Evolutionary conservation across 2,888 invertebrate species (phyloP).

Genomic region (Drosophila multiciliata): DNA sequence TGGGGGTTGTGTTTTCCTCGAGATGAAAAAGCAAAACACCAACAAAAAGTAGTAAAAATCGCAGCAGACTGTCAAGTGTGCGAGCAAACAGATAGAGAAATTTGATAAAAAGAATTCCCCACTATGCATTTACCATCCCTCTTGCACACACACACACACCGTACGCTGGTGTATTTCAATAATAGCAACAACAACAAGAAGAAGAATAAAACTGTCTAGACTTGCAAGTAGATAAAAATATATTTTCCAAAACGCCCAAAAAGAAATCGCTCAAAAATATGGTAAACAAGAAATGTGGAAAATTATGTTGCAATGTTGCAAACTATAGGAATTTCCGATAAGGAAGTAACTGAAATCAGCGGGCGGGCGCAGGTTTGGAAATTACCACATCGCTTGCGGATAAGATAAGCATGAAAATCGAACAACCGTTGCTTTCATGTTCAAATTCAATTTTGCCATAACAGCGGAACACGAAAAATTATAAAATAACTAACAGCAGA

Average conservation of each 20-base stretch:
- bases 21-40: background rate
- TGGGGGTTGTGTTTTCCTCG: slow-evolving; percentile 36
- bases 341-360: slow-evolving; percentile 53
- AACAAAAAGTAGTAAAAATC: slow-evolving; percentile 63
- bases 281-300: slow-evolving; percentile 35
- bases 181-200: slow-evolving; percentile 31
- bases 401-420: slow-evolving; percentile 62
- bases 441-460: slow-evolving; percentile 59
- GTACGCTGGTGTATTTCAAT: slow-evolving; percentile 37
- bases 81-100: background rate
- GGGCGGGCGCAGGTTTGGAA: background rate
- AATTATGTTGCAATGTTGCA: slow-evolving; percentile 51
- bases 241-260: slow-evolving; percentile 27
- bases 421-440: slow-evolving; percentile 49
- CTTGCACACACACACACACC: slow-evolving; percentile 16
- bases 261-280: slow-evolving; percentile 36
- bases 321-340: slow-evolving; percentile 55
- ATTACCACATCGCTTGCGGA: slow-evolving; percentile 67
- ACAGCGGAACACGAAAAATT: slow-evolving; percentile 26
- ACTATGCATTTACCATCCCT: slow-evolving; percentile 23
- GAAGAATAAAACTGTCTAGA: slow-evolving; percentile 59
- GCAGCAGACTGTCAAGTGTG: slow-evolving; percentile 58
- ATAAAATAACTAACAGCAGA: slow-evolving; percentile 8
- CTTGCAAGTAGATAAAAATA: slow-evolving; percentile 72
- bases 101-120: slow-evolving; percentile 14